Percentiles rank a stretch among this genome's conserved stretches.
phyloP scores from a whole-genome alignment of 2,113 vertebrate species.

The Gobiocypris rarus region DNA sequence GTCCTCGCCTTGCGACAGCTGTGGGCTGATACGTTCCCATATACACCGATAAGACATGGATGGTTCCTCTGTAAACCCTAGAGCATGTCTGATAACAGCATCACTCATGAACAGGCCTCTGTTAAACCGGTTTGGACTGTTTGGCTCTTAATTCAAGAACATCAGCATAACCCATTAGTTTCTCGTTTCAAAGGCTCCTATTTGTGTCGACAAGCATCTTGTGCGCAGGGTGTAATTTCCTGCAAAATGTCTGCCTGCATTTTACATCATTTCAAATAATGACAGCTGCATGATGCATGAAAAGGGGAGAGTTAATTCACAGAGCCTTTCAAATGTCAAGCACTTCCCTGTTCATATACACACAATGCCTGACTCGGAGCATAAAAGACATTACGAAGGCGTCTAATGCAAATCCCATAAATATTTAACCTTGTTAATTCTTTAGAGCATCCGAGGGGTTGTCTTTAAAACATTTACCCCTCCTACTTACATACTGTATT shows the following conservation, averaged over 20 bases:
- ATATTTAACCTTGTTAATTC: conserved; percentile 20
- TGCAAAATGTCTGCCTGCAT: conserved; percentile 18
- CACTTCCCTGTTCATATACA: background rate
- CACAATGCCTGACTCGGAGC: background rate
- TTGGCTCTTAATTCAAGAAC: conserved; percentile 29
- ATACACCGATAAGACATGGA: conserved; percentile 2
- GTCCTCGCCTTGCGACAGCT: background rate
- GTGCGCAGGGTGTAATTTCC: conserved; percentile 23
- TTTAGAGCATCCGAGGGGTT: background rate
- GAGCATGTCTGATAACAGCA: conserved; percentile 27
- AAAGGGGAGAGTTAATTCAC: conserved; percentile 39
- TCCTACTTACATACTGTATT: background rate
- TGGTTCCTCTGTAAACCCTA: conserved; percentile 17
- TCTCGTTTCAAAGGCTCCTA: conserved; percentile 14
- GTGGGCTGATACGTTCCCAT: background rate
- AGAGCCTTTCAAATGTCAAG: conserved; percentile 42
- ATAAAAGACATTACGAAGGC: background rate
- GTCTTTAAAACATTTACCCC: background rate
- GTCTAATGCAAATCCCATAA: conserved; percentile 20
- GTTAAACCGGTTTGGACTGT: background rate
- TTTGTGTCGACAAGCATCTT: conserved; percentile 36
- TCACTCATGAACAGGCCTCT: conserved; percentile 20
- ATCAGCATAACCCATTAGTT: conserved; percentile 31
- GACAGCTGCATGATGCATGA: conserved; percentile 15
- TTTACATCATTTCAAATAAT: conserved; percentile 41